These are phyloP conservation scores for Halyomorpha halys DNA, from an alignment of 1,140 invertebrate species.

Conservation along the genomic window DNA sequence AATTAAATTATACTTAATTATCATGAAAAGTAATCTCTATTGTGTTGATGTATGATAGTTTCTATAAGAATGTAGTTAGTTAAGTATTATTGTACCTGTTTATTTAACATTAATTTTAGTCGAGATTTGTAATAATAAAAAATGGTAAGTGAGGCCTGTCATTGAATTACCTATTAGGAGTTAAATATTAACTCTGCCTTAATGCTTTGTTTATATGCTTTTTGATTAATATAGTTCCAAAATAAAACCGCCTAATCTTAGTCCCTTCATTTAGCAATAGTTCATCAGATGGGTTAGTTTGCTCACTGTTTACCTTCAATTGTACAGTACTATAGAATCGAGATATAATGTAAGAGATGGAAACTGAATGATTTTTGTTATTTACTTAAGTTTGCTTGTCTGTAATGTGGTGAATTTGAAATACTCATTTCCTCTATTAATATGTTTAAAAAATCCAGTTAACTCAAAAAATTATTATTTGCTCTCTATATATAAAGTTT, in stretches of 20 bases:
- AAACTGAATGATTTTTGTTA: slow-evolving; percentile 1
- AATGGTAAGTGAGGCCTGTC: slow-evolving; percentile 5
- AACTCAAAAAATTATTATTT: too few species aligned
- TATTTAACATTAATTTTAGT: slow-evolving; percentile 16
- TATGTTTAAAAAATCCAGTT: too few species aligned
- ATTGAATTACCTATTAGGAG: neutral
- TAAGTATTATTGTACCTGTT: slow-evolving; percentile 17
- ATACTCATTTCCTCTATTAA: too few species aligned
- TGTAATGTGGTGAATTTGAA: too few species aligned
- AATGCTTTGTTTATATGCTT: slow-evolving; percentile 21
- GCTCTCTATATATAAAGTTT: too few species aligned
- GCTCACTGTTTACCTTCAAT: too few species aligned
- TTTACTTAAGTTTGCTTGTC: neutral
- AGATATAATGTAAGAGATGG: neutral
- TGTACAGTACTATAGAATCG: too few species aligned
- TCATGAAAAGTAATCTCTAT: slow-evolving; percentile 5
- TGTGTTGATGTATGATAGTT: slow-evolving; percentile 5
- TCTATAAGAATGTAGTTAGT: neutral
- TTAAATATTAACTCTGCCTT: slow-evolving; percentile 8
- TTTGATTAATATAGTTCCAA: slow-evolving; percentile 5
- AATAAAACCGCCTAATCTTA: neutral
- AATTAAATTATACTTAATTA: slow-evolving; percentile 2
- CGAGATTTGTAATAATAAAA: slow-evolving; percentile 2
- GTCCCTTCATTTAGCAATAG: neutral
- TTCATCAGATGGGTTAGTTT: too few species aligned